Base-by-base conservation (phyloP, 1,140 invertebrate genomes). In the Drosophila hydei region DNA sequence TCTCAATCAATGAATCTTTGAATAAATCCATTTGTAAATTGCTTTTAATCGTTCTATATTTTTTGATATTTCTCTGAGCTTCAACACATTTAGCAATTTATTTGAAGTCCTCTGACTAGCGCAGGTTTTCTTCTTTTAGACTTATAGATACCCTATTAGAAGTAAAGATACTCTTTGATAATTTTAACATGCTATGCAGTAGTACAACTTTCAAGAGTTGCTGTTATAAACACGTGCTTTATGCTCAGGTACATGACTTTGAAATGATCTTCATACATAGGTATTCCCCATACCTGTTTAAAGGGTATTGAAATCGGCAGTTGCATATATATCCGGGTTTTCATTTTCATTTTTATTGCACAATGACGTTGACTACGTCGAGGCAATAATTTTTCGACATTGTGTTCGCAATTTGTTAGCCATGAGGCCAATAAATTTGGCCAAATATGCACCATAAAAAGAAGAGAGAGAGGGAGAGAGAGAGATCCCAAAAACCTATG, bases 321-420 rank as follows among this genome's bases (percentile, higher is more conserved):
- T 21, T 27, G 0, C 3, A 54, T 72, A 60, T 21, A 3, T 33
- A 11, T 33, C 30, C 9, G 30, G 9, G 1, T 33, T 27, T 27
- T 11, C 4, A 43, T 76, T 9, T 81, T 80, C 85, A 77, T 75
- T 87, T 84, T 80, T 75, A 87, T 80, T 75, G 75, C 79, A 71
- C 55, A 69, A 25, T 61, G 65, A 69, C 58, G 47, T 61, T 69
- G 67, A 61, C 12, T 51, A 68, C 56, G 47, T 55, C 40, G 64
- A 52, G 33, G 77, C 74, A 77, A 85, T 85, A 80, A 87, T 87
- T 85, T 78, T 58, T 64, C 47, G 42, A 77, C 77, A 85, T 85
- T 85, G 74, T 87, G 77, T 87, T 87, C 64, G 77, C 80, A 87
- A 87, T 85, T 85, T 85, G 80, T 80, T 87, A 71, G 80, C 81